phyloP scores from a whole-genome alignment of 1,140 invertebrate genomes.

The Drosophila littoralis region DNA sequence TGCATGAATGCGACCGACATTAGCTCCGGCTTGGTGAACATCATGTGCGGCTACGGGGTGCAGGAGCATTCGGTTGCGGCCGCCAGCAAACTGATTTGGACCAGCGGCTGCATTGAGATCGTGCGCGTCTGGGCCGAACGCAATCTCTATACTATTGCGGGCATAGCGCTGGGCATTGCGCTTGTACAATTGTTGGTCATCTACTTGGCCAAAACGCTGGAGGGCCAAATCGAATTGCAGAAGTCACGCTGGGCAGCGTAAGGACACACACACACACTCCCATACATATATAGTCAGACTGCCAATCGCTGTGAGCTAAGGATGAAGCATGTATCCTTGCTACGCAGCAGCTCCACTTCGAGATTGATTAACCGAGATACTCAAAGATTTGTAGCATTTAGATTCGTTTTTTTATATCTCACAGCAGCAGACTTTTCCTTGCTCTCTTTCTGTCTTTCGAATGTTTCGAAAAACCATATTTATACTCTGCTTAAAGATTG shows the following conservation, averaged over 20 bases:
- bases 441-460: neutral
- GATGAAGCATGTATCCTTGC: neutral
- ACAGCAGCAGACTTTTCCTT: neutral
- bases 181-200: slow-evolving; percentile 94
- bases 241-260: slow-evolving; percentile 89
- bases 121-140: slow-evolving; percentile 93
- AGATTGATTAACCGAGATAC: neutral
- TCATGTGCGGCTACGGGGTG: slow-evolving; percentile 95
- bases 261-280: neutral
- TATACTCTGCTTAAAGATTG: neutral
- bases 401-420: neutral
- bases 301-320: slow-evolving; percentile 1
- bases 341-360: neutral
- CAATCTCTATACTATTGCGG: slow-evolving; percentile 95
- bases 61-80: slow-evolving; percentile 92
- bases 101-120: slow-evolving; percentile 95
- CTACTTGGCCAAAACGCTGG: slow-evolving; percentile 94
- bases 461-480: neutral
- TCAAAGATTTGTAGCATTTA: slow-evolving; percentile 5
- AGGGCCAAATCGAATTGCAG: slow-evolving; percentile 95
- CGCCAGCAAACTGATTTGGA: slow-evolving; percentile 94
- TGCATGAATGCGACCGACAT: slow-evolving; percentile 96
- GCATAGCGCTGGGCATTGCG: slow-evolving; percentile 91
- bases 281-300: neutral
- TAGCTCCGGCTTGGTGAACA: slow-evolving; percentile 93